Evolutionary conservation across 2,888 invertebrate species (phyloP), one percentile per base, ranked within the genome.

Genomic region (Chymomyza fuscimana): DNA sequence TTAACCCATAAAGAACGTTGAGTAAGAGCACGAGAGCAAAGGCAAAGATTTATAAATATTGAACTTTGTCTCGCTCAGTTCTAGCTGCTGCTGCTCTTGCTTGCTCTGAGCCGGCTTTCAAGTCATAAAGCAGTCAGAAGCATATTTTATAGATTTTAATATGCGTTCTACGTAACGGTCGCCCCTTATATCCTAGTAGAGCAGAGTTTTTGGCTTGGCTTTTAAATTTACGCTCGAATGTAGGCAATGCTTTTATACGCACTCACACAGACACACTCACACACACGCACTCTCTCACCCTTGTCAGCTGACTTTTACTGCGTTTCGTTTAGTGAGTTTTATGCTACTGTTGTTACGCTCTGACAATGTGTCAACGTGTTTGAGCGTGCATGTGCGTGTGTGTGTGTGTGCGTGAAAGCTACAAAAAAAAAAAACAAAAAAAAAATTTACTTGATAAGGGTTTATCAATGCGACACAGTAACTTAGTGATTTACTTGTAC

Each of bases 1-100:
- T 89, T 89, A 89, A 89, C 89, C 89, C 90, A 89, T 88, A 89
- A 90, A 89, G 82, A 83, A 83, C 78, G 75, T 76, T 75, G 64
- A 59, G 64, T 54, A 29, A 56, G 61, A 67, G 63, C 67, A 61
- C 7, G 6, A 52, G 65, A 25, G 64, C 19, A n/a, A 63, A 67
- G 69, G 40, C 65, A 72, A 78, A 87, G 85, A 87, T 86, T 87
- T 86, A 87, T 85, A 89, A 89, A 89, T 89, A 89, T 89, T 89
- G 88, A 89, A 89, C 82, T 86, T 89, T 80, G 78, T 81, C 72
- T 70, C 74, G 75, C 70, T 73, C 70, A 60, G 64, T 62, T 56
- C 72, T 81, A 72, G 63, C 81, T 68, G 65, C 58, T 73, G 32
- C 32, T 32, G 32, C 70, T 56, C 76, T 69, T 78, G 72, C 82